These are phyloP conservation scores for Leptopilina drosophilae DNA, from an alignment of 2,888 invertebrate species.

Conservation along the genomic window DNA sequence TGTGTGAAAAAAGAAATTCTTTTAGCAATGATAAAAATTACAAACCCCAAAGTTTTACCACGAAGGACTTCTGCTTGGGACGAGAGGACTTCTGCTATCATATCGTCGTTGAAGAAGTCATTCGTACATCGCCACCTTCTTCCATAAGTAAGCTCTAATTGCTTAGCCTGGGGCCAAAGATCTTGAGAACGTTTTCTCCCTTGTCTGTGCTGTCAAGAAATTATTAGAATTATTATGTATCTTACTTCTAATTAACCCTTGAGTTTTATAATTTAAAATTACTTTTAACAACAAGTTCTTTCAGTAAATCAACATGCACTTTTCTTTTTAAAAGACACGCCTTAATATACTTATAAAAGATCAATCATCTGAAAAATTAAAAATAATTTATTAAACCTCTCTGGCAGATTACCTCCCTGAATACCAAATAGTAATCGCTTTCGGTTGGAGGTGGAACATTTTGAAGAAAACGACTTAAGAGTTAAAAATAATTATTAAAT, in stretches of 20 bases:
- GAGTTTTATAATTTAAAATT: not conserved
- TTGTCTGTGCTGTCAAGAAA: constrained; percentile 67
- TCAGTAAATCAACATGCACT: constrained; percentile 32
- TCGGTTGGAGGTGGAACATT: too few species aligned
- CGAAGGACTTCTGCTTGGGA: constrained; percentile 92
- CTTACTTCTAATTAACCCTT: not conserved
- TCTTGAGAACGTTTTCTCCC: constrained; percentile 71
- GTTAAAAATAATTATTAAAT: too few species aligned
- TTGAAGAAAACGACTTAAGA: too few species aligned
- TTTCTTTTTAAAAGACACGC: not conserved
- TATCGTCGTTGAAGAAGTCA: constrained; percentile 92
- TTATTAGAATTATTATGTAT: constrained; percentile 39
- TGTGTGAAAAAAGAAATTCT: too few species aligned
- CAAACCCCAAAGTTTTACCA: constrained; percentile 90
- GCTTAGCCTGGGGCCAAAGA: constrained; percentile 82
- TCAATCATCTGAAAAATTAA: too few species aligned
- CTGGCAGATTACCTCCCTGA: too few species aligned
- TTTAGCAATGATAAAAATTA: too few species aligned
- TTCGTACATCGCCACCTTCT: constrained; percentile 89
- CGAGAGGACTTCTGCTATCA: constrained; percentile 90
- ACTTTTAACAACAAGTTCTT: constrained; percentile 1
- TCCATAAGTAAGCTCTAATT: constrained; percentile 87
- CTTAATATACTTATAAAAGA: not conserved
- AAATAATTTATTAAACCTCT: too few species aligned
- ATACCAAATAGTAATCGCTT: too few species aligned